Evolutionary conservation across 1,140 invertebrate species (phyloP).

Genomic region (Drosophila nannoptera): DNA sequence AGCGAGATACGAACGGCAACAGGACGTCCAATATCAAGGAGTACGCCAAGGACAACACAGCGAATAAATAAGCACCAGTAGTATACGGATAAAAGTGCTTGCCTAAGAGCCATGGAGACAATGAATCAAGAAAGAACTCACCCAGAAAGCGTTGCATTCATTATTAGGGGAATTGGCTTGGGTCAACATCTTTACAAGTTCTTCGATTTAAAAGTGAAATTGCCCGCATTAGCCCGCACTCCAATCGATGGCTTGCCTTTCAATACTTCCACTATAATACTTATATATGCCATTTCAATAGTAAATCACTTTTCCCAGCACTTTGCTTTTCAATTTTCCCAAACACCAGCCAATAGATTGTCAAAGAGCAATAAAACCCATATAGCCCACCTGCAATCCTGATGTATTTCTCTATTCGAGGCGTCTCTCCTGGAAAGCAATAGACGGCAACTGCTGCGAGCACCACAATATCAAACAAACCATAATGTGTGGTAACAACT

Average conservation of each 20-base stretch:
- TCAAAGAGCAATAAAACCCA: constrained; percentile 13
- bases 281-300: constrained; percentile 56
- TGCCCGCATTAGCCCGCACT: too few relatives aligned
- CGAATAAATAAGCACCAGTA: not conserved
- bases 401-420: too few relatives aligned
- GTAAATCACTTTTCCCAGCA: constrained; percentile 24
- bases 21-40: constrained; percentile 21
- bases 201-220: too few relatives aligned
- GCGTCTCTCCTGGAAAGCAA: too few relatives aligned
- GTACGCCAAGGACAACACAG: not conserved
- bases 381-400: not conserved
- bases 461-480: constrained; percentile 37
- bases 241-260: too few relatives aligned
- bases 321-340: constrained; percentile 62
- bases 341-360: constrained; percentile 72
- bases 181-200: too few relatives aligned
- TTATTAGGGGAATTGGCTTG: too few relatives aligned
- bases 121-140: too few relatives aligned
- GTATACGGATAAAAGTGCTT: too few relatives aligned
- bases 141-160: too few relatives aligned
- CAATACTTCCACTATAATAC: not conserved
- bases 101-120: too few relatives aligned
- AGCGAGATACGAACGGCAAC: constrained; percentile 32
- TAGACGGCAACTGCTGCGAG: too few relatives aligned
- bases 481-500: constrained; percentile 69